Evolutionary conservation across 2,888 invertebrate species (phyloP).

Genomic region (Drosophila meridiana): DNA sequence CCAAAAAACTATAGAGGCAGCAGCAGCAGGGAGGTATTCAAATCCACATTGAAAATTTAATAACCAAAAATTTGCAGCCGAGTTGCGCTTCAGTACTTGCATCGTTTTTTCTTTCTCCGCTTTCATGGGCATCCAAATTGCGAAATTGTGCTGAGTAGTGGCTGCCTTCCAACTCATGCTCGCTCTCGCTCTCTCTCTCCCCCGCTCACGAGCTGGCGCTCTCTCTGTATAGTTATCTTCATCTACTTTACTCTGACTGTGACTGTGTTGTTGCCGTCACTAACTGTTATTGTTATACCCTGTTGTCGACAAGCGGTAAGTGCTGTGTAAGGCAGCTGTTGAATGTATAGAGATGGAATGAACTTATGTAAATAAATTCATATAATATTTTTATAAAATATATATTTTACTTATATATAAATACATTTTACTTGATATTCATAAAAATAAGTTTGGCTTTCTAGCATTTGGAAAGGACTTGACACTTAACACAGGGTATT

Average conservation of each 20-base stretch:
- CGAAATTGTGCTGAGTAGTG: slow-evolving; percentile 36
- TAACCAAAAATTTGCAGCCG: slow-evolving; percentile 69
- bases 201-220: background rate
- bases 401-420: too few species aligned
- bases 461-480: background rate
- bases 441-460: background rate
- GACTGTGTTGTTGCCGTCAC: slow-evolving; percentile 28
- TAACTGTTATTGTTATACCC: slow-evolving; percentile 35
- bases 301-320: background rate
- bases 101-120: background rate
- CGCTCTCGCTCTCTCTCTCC: slow-evolving; percentile 3
- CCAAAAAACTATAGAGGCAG: slow-evolving; percentile 33
- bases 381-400: background rate
- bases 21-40: slow-evolving; percentile 53
- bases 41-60: slow-evolving; percentile 78
- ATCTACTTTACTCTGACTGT: slow-evolving; percentile 13
- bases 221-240: slow-evolving; percentile 1
- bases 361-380: background rate
- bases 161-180: background rate
- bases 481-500: slow-evolving; percentile 7
- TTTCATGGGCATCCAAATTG: slow-evolving; percentile 51
- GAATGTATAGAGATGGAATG: background rate
- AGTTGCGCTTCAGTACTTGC: slow-evolving; percentile 28
- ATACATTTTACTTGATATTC: background rate
- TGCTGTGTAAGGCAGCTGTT: background rate